These are phyloP conservation scores for Rhizomys pruinosus DNA, from an alignment of 2,113 vertebrate species.

Conservation along the genomic window DNA sequence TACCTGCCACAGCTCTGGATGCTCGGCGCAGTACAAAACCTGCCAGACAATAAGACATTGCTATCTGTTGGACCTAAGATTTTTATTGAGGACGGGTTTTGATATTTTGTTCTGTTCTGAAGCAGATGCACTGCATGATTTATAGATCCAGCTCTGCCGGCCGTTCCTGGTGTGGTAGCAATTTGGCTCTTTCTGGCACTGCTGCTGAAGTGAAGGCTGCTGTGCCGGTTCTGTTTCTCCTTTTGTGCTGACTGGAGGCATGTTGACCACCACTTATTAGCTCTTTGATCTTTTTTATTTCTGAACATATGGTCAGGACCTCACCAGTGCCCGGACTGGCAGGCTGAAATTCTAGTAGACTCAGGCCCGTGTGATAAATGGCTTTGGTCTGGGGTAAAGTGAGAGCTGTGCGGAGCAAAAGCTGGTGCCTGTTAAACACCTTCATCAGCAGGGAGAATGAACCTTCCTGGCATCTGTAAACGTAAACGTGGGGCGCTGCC, in stretches of 20 bases:
- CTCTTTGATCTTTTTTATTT: conserved; percentile 80
- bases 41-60: not conserved
- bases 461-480: not conserved
- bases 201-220: conserved; percentile 29
- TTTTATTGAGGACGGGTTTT: not conserved
- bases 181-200: conserved; percentile 55
- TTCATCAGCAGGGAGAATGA: not conserved
- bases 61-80: not conserved
- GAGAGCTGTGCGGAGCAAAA: conserved; percentile 8
- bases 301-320: conserved; percentile 75
- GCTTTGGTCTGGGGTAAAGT: conserved; percentile 49
- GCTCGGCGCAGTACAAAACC: not conserved
- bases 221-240: conserved; percentile 55
- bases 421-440: conserved; percentile 19
- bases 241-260: conserved; percentile 63
- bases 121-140: not conserved
- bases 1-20: not conserved
- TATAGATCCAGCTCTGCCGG: not conserved
- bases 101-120: not conserved
- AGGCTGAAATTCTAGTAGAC: conserved; percentile 48
- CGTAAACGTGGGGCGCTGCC: not conserved
- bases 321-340: conserved; percentile 57
- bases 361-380: conserved; percentile 39
- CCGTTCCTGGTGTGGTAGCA: conserved; percentile 44
- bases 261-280: conserved; percentile 72